These are phyloP conservation scores for Philotrypesis tridentata DNA, from an alignment of 1,140 invertebrate genomes.

Conservation along the genomic window DNA sequence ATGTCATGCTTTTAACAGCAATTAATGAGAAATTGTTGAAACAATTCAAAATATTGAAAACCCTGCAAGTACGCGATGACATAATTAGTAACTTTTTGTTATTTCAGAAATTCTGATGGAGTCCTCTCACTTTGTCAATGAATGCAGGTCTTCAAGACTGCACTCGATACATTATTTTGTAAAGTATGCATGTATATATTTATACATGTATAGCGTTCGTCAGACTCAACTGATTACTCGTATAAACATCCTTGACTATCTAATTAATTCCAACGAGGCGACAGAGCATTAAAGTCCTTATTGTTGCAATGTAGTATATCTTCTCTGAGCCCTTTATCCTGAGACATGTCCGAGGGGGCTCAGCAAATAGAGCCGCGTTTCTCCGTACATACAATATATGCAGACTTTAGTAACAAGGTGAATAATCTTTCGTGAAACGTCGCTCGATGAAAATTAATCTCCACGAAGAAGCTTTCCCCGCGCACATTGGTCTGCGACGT, in stretches of 20 bases:
- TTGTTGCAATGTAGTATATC: conserved; percentile 10
- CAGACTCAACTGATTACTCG: background rate
- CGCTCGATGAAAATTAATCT: background rate
- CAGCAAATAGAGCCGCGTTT: conserved; percentile 7
- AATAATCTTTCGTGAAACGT: background rate
- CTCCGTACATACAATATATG: background rate
- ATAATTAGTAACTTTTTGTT: too few species aligned
- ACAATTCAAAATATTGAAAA: too few species aligned
- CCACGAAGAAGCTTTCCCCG: background rate
- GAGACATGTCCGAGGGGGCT: conserved; percentile 3
- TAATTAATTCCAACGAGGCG: conserved; percentile 27
- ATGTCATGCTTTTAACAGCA: too few species aligned
- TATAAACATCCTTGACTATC: conserved; percentile 17
- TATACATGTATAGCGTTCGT: too few species aligned
- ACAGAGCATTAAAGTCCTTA: conserved; percentile 45
- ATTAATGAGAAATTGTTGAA: too few species aligned
- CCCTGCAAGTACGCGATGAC: too few species aligned
- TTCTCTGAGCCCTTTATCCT: conserved; percentile 16
- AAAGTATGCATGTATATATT: too few species aligned
- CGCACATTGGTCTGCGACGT: too few species aligned
- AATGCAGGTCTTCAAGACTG: too few species aligned
- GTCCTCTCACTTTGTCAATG: too few species aligned
- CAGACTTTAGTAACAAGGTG: background rate
- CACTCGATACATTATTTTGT: too few species aligned
- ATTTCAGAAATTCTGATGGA: too few species aligned